These are phyloP conservation scores for Melitaea athalia DNA, from an alignment of 2,888 invertebrate genomes.

Conservation along the genomic window DNA sequence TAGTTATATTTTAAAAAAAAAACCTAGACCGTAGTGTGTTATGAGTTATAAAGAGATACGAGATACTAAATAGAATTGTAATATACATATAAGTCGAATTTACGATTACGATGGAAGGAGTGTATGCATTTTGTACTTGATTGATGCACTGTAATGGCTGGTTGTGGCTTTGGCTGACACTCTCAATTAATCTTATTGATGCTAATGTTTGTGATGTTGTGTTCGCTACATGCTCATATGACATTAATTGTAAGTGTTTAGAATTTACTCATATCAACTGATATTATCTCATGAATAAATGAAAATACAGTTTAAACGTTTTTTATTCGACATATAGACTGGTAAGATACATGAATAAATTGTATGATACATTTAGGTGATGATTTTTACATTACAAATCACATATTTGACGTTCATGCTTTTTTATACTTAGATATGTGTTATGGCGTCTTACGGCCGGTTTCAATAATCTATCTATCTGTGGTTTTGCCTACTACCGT, in stretches of 20 bases:
- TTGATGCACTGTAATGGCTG: slow-evolving; percentile 29
- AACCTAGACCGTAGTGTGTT: neutral
- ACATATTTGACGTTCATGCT: no score
- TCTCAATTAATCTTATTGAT: slow-evolving; percentile 29
- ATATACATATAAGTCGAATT: neutral
- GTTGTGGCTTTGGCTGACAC: slow-evolving; percentile 20
- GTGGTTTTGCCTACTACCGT: no score
- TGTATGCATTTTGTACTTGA: slow-evolving; percentile 30
- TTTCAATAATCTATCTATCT: no score
- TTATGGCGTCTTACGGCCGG: no score
- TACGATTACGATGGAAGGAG: slow-evolving; percentile 12
- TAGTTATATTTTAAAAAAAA: neutral
- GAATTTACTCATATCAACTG: neutral
- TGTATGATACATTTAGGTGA: no score
- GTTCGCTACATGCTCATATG: neutral
- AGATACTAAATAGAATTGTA: neutral
- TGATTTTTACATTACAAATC: no score
- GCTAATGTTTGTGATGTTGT: slow-evolving; percentile 14
- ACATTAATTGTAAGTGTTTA: neutral
- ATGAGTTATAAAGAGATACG: neutral
- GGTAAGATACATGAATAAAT: no score
- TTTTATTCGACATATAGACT: no score
- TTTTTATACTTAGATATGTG: no score
- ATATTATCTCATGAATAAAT: neutral
- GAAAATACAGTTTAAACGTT: no score